Conservation (phyloP, 37 sponge, comb jelly and placozoan genomes). For the Halisarca cf. caerulea region DNA sequence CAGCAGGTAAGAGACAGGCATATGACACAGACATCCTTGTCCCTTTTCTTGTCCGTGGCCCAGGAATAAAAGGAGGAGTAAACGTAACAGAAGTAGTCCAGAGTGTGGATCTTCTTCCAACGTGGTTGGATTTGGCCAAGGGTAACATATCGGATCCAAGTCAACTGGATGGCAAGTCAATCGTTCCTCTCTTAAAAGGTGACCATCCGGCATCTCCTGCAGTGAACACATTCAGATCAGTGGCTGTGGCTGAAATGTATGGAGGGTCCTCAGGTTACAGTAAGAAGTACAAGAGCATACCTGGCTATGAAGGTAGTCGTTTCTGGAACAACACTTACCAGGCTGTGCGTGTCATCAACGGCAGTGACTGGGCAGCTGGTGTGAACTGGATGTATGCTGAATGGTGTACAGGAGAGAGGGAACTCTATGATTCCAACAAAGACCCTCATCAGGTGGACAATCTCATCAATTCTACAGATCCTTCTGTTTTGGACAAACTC, state of each 20-base stretch:
- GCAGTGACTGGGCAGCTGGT: slow-evolving; percentile 58
- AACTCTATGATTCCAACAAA: slow-evolving; percentile 49
- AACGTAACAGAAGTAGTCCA: slow-evolving; percentile 51
- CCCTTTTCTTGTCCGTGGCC: slow-evolving; percentile 71
- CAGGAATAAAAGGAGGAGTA: slow-evolving; percentile 50
- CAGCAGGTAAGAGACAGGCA: slow-evolving; percentile 73
- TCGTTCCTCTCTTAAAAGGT: slow-evolving; percentile 38
- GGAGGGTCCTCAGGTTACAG: slow-evolving; percentile 68
- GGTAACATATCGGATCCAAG: slow-evolving; percentile 28
- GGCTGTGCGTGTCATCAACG: slow-evolving; percentile 65
- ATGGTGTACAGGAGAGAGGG: slow-evolving; percentile 81
- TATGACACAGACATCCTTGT: slow-evolving; percentile 71
- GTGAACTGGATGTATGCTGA: slow-evolving; percentile 73
- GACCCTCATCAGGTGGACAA: slow-evolving; percentile 56
- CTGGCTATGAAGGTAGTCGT: slow-evolving; percentile 43
- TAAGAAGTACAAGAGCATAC: slow-evolving; percentile 35
- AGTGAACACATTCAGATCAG: slow-evolving; percentile 54
- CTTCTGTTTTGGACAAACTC: slow-evolving; percentile 21
- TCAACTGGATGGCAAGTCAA: slow-evolving; percentile 59
- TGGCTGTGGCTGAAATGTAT: slow-evolving; percentile 64
- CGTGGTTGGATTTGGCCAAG: slow-evolving; percentile 61
- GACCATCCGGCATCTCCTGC: neutral
- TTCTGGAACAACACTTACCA: slow-evolving; percentile 85
- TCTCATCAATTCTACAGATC: slow-evolving; percentile 9
- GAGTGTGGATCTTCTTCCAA: slow-evolving; percentile 73